Evolutionary conservation across 1,140 invertebrate species (phyloP).

Genomic region (Achroia grisella): DNA sequence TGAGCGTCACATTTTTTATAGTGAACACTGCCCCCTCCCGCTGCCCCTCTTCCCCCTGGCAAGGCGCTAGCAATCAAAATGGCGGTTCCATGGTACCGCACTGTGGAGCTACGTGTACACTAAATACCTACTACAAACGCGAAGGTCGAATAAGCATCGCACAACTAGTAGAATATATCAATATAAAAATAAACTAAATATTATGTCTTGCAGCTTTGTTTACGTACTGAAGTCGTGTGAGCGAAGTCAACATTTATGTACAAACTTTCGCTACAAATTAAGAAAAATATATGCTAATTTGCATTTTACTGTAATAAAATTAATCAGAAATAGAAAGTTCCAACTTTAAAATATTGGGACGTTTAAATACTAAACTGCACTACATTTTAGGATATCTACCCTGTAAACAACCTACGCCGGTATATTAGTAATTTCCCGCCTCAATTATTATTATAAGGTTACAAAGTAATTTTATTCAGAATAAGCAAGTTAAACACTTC

Average conservation of each 20-base stretch:
- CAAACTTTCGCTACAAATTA: constrained; percentile 15
- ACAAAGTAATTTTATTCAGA: not conserved
- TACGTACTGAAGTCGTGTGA: not conserved
- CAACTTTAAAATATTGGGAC: too few species aligned
- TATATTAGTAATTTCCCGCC: constrained; percentile 9
- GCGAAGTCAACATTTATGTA: not conserved
- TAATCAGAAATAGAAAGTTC: too few species aligned
- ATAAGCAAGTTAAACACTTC: constrained; percentile 1
- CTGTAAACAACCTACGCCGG: constrained; percentile 49
- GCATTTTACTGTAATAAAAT: too few species aligned
- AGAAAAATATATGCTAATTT: constrained; percentile 4
- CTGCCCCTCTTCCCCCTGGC: constrained; percentile 32
- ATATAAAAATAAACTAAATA: constrained; percentile 5
- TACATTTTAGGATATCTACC: not conserved
- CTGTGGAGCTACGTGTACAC: constrained; percentile 47
- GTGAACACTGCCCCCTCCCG: constrained; percentile 30
- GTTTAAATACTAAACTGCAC: too few species aligned
- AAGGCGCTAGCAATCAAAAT: constrained; percentile 64
- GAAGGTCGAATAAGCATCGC: constrained; percentile 17
- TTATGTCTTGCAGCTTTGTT: constrained; percentile 1
- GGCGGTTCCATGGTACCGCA: constrained; percentile 57
- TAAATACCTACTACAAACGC: constrained; percentile 19
- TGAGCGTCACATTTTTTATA: constrained; percentile 57
- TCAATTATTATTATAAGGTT: too few species aligned
- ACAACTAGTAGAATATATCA: not conserved